Base-by-base conservation (phyloP, 2,797 vertebrate species). In the Mustela erminea region DNA sequence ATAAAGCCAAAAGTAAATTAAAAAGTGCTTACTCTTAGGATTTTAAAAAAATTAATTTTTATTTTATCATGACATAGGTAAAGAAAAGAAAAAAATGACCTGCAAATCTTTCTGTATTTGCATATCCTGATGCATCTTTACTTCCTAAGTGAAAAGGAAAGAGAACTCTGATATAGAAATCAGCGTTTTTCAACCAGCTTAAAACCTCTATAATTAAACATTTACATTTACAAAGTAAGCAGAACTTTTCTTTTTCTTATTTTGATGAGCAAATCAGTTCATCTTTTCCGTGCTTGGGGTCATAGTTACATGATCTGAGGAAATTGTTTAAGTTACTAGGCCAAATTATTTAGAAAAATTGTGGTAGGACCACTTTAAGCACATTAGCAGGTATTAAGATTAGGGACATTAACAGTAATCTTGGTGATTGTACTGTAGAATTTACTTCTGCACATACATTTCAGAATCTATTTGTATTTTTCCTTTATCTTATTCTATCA, bases 1-100 rank as follows among this genome's bases (percentile, higher is more conserved):
- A 72, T 72, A 84, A 93, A 97, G 25, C 35, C 60, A 75, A 88
- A 95, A 87, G 78, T 94, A 84, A 95, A 92, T 52, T 15, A 60
- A 94, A 90, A 56, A 41, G 9, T 78, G 38, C 62, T 88, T 82
- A 74, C 10, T 64, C 18, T 66, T 35, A 85, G 46, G 20, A 11
- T 77, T 72, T 58, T 60, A 84, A 78, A 86, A 86, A 89, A 38
- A 77, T 93, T 78, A 66, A 85, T 54, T 94, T 97, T 96, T 92
- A 97, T 87, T 87, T 46, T 68, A 80, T 75, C 23, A 87, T 56
- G 74, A 92, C 29, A 10, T 38, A 77, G 41, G 13, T 92, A 86
- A 92, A 82, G 43, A 62, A 92, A 93, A 92, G 74, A 85, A 75
- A 94, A 93, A 74, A 70, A 82, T 87, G 75, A 86, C 25, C 58